Conservation (phyloP, 2,797 vertebrate genomes). For the Sebastes ruberrimus region DNA sequence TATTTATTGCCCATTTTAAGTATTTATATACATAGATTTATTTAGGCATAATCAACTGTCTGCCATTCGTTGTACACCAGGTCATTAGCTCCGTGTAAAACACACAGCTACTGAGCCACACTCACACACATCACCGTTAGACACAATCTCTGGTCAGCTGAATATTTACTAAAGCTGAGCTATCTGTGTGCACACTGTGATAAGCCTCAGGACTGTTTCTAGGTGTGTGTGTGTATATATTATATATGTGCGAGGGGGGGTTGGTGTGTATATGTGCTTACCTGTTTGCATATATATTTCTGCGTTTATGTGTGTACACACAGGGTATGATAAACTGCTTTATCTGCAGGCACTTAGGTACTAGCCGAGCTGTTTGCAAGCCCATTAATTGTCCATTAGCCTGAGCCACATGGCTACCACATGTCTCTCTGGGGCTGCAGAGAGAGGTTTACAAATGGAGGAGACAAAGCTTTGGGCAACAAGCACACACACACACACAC, state of each 20-base stretch:
- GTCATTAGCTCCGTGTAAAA: not conserved
- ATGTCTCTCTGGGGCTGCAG: conserved; percentile 12
- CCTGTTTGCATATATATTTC: conserved; percentile 4
- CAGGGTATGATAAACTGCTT: conserved; percentile 56
- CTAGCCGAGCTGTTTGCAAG: conserved; percentile 66
- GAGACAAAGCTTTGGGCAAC: not conserved
- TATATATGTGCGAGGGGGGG: not conserved
- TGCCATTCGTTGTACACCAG: not conserved
- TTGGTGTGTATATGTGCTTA: not conserved
- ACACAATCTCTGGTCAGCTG: conserved; percentile 20
- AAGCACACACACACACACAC: not conserved
- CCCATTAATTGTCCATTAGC: conserved; percentile 81
- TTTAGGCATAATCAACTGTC: not conserved
- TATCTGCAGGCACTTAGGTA: conserved; percentile 50
- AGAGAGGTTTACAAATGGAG: conserved; percentile 17
- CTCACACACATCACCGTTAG: conserved; percentile 4
- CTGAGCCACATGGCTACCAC: conserved; percentile 54
- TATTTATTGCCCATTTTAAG: not conserved
- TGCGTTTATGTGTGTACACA: conserved; percentile 9
- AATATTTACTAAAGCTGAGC: conserved; percentile 40
- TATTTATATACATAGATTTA: not conserved
- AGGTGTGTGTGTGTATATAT: not conserved
- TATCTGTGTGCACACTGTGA: conserved; percentile 40
- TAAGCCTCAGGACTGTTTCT: conserved; percentile 18
- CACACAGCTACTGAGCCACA: not conserved